Base-by-base conservation (phyloP, 1,140 invertebrate genomes). In the Gryllus bimaculatus region DNA sequence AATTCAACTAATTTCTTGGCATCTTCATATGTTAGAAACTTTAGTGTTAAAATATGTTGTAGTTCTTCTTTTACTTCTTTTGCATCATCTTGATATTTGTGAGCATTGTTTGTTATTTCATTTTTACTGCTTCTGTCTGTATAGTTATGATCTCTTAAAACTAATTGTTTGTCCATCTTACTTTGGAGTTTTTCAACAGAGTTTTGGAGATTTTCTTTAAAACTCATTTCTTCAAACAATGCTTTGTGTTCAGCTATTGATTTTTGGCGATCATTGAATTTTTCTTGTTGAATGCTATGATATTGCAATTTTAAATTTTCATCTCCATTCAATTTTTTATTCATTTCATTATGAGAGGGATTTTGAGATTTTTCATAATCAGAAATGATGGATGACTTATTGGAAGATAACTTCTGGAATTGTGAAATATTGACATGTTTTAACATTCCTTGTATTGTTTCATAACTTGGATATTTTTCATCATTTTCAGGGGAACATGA, bases 341-440 rank as follows among this genome's bases (percentile, higher is more conserved):
- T 39, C 26, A 39, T 39, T 39, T 66, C 54, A 66, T 1, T 66
- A 13, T 10, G 54, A 66, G 18, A 18, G 54, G 18, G 2, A 7
- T 66, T 66, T 18, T 13, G 54, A 66, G 54, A 1, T 66, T 66
- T 66, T 18, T 66, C 54, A 13, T 66, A 66, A 13, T 66, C 18
- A 13, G 54, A 66, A 66, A 66, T 18, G 26, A 39, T 39, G 26
- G 26, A 39, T 39, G 26, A 66, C 54, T 66, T 39, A 66, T 66
- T 66, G 54, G 54, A 3, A 7, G 54, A 66, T 18, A 66, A 78
- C 18, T 48, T 66, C 73, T 26, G 8, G 20, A 12, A 66, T 66
- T 73, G 8, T 75, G 83, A 82, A 73, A 83, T 82, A 78, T 85
- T 83, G 39, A 83, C 74, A 79, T 82, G 83, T 39, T 81, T 81